These are phyloP conservation scores for Riptortus pedestris DNA, from an alignment of 1,140 invertebrate genomes.

Conservation along the genomic window DNA sequence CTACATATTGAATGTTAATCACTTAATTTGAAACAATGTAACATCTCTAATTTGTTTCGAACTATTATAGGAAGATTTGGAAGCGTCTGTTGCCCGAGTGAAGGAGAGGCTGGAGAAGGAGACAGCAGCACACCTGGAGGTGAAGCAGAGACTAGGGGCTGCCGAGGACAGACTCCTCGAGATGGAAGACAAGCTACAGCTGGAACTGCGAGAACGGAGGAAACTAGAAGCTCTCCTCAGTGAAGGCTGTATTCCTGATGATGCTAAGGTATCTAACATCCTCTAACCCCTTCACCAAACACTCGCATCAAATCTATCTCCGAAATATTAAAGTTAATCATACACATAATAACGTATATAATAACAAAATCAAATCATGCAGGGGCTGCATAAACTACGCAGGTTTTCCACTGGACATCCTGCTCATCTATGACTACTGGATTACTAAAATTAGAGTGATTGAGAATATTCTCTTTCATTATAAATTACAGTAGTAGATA, in stretches of 20 bases:
- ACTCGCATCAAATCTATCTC: background rate
- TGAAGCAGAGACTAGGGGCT: slow-evolving; percentile 64
- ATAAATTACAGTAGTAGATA: no score
- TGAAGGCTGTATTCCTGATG: slow-evolving; percentile 81
- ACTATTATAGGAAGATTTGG: slow-evolving; percentile 63
- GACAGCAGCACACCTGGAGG: slow-evolving; percentile 73
- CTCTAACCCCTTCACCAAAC: background rate
- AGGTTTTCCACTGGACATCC: no score
- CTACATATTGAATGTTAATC: no score
- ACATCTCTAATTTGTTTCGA: no score
- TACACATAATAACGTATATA: no score
- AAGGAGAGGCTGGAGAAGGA: slow-evolving; percentile 86
- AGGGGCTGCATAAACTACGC: no score
- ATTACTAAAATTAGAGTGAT: no score
- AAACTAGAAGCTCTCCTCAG: slow-evolving; percentile 75
- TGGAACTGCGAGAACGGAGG: slow-evolving; percentile 68
- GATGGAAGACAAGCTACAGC: slow-evolving; percentile 61
- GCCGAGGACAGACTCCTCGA: slow-evolving; percentile 63
- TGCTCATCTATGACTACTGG: no score
- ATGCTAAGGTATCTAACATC: slow-evolving; percentile 67
- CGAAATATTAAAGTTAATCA: no score
- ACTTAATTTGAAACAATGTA: no score
- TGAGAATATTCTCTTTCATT: no score
- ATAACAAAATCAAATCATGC: no score
- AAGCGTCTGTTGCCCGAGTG: slow-evolving; percentile 67